phyloP scores from a whole-genome alignment of 2,888 invertebrate genomes.

The Microctonus aethiopoides region DNA sequence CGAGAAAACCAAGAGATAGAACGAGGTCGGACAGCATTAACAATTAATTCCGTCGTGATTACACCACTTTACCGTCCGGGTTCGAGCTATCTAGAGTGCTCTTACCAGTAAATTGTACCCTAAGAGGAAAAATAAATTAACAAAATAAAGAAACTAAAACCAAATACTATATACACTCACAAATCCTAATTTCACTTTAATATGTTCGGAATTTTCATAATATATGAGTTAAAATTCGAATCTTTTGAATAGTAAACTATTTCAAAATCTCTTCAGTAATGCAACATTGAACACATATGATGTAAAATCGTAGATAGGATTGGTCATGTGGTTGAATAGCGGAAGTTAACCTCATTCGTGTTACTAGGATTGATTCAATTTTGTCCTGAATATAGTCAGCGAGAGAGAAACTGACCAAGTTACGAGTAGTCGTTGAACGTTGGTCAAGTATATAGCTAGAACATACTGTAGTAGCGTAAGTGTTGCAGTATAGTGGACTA shows the following conservation, averaged over 20 bases:
- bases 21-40: neutral
- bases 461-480: constrained; percentile 3
- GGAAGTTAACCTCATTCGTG: constrained; percentile 50
- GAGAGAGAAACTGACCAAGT: constrained; percentile 7
- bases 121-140: neutral
- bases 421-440: constrained; percentile 17
- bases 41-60: neutral
- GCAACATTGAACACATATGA: neutral
- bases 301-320: constrained; percentile 9
- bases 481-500: constrained; percentile 20
- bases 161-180: too few relatives aligned
- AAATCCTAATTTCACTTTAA: too few relatives aligned
- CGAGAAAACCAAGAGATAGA: neutral
- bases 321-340: constrained; percentile 30
- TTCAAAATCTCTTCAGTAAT: neutral
- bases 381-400: constrained; percentile 43
- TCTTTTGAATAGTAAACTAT: too few relatives aligned
- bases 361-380: constrained; percentile 60
- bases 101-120: neutral
- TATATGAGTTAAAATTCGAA: too few relatives aligned
- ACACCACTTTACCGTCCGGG: neutral
- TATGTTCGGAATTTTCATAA: too few relatives aligned
- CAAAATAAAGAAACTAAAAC: too few relatives aligned
- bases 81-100: neutral
- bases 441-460: neutral